Evolutionary conservation across 2,888 invertebrate species (phyloP).

Genomic region (Odontocolon sp.): DNA sequence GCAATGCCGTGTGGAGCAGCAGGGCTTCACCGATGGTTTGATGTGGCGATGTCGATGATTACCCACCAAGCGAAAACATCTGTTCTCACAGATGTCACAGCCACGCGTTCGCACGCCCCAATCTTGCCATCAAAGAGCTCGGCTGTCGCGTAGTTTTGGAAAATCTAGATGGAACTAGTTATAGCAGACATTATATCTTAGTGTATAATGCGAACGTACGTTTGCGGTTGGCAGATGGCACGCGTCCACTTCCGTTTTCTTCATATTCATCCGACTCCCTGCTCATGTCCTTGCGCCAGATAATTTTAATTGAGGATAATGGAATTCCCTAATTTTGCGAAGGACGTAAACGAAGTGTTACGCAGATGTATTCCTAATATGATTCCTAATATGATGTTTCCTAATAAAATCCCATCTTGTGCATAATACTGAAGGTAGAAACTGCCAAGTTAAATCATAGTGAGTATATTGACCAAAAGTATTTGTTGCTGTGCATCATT

Average conservation of each 20-base stretch:
- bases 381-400: too few relatives aligned
- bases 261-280: background rate
- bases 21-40: constrained; percentile 27
- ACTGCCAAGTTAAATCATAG: too few relatives aligned
- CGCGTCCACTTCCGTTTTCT: constrained; percentile 16
- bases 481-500: too few relatives aligned
- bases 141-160: background rate
- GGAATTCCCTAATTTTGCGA: constrained; percentile 5
- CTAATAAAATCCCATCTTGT: too few relatives aligned
- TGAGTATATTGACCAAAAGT: too few relatives aligned
- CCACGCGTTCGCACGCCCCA: constrained; percentile 5
- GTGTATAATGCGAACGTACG: background rate
- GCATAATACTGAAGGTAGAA: too few relatives aligned
- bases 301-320: constrained; percentile 6
- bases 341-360: background rate
- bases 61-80: constrained; percentile 48
- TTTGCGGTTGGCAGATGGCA: constrained; percentile 1
- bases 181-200: too few relatives aligned
- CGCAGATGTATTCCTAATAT: background rate
- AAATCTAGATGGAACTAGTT: background rate
- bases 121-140: background rate
- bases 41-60: constrained; percentile 48
- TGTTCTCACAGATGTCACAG: constrained; percentile 50
- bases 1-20: constrained; percentile 1
- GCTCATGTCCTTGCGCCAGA: background rate